Evolutionary conservation across 2,113 vertebrate species (phyloP).

Genomic region (Genyomyrus donnyi): DNA sequence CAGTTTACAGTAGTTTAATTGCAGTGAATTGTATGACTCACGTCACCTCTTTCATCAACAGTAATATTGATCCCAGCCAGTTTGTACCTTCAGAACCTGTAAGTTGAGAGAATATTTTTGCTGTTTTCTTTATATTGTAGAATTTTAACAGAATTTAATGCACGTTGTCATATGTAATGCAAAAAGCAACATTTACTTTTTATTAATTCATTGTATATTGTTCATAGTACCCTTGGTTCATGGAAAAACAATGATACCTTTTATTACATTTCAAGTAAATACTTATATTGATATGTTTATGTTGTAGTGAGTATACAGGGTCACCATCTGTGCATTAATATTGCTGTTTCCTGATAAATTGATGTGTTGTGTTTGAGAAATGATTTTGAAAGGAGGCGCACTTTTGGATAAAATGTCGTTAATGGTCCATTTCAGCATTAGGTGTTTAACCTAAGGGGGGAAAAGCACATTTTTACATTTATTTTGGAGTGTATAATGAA

Average conservation of each 20-base stretch:
- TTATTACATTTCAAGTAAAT: background rate
- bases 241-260: background rate
- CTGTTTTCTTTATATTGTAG: background rate
- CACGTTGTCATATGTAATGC: background rate
- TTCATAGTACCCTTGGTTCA: background rate
- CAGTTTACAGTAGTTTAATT: background rate
- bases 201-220: background rate
- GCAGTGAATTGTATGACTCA: background rate
- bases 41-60: conserved; percentile 25
- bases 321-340: background rate
- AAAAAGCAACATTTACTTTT: background rate
- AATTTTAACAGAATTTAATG: background rate
- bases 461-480: background rate
- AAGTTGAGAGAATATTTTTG: conserved; percentile 35
- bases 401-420: background rate
- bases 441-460: background rate
- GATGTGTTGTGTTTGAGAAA: background rate
- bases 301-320: background rate
- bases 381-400: background rate
- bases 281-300: background rate
- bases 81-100: conserved; percentile 52
- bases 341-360: background rate
- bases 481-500: background rate
- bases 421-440: background rate
- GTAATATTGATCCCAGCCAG: conserved; percentile 55